Evolutionary conservation across 2,113 vertebrate species (phyloP).

Genomic region (zebrafish (Danio rerio)): GRCz12tu NC_133192.1:26719001-26719500

Average conservation of each 20-base stretch:
- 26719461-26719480: no score
- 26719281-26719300: conserved; percentile 82
- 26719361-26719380: conserved; percentile 75
- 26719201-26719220: conserved; percentile 64
- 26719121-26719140: conserved; percentile 61
- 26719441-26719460: no score
- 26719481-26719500: no score
- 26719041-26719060: conserved; percentile 56
- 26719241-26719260: conserved; percentile 62
- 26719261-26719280: conserved; percentile 76
- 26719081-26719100: conserved; percentile 47
- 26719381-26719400: conserved; percentile 60
- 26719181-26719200: conserved; percentile 56
- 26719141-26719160: conserved; percentile 61
- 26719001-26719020: conserved; percentile 11
- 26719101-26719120: conserved; percentile 25
- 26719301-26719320: conserved; percentile 80
- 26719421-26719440: conserved; percentile 62
- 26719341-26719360: conserved; percentile 78
- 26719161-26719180: conserved; percentile 60
- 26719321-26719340: conserved; percentile 71
- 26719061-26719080: not conserved
- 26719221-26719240: conserved; percentile 74
- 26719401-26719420: conserved; percentile 57
- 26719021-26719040: conserved; percentile 14